Conservation (phyloP, 2,797 vertebrate species). For the Falco naumanni region DNA sequence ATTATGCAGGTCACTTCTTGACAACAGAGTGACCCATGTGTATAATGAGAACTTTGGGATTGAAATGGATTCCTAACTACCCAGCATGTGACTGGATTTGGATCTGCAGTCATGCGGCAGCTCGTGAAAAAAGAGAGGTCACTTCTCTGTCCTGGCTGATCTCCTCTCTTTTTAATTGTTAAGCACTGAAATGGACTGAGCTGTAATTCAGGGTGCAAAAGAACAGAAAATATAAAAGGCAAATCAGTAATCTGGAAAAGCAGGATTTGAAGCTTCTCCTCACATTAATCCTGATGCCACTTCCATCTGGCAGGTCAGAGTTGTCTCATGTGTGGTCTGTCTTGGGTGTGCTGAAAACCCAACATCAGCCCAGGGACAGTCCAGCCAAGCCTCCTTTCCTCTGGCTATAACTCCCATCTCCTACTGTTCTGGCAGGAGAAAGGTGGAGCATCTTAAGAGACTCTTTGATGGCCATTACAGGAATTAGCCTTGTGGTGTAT, state of each 20-base stretch:
- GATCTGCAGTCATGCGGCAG: background rate
- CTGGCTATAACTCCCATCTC: background rate
- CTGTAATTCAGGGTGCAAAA: background rate
- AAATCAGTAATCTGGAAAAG: background rate
- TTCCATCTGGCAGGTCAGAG: background rate
- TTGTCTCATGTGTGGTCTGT: conserved; percentile 12
- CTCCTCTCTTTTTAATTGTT: conserved; percentile 32
- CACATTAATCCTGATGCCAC: background rate
- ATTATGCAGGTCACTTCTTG: conserved; percentile 56
- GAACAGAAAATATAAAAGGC: conserved; percentile 22
- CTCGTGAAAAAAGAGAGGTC: background rate
- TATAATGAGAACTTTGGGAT: conserved; percentile 19
- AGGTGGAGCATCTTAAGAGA: background rate
- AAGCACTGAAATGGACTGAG: background rate
- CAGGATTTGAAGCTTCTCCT: background rate
- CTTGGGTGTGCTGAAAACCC: background rate
- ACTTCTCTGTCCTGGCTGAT: conserved; percentile 19
- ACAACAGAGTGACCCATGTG: conserved; percentile 35
- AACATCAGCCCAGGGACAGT: background rate
- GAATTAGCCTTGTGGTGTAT: background rate
- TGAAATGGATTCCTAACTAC: conserved; percentile 48
- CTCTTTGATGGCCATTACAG: background rate
- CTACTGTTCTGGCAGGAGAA: conserved; percentile 45
- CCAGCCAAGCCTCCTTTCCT: background rate
- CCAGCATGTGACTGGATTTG: conserved; percentile 28